Evolutionary conservation across 2,113 vertebrate species (phyloP).

Genomic region (Rhea pennata): DNA sequence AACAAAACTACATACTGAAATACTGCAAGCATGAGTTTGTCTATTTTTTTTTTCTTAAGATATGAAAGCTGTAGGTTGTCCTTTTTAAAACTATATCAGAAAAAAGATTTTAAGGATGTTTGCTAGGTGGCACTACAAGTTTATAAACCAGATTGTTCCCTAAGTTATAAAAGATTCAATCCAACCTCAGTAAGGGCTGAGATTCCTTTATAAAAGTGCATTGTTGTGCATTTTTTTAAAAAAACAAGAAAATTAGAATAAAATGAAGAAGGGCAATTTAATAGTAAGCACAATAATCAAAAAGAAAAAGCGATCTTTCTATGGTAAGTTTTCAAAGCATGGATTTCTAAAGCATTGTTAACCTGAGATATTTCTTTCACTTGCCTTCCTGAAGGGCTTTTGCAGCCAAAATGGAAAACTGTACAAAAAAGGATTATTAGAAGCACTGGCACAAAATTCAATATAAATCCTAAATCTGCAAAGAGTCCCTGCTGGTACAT

Average conservation of each 20-base stretch:
- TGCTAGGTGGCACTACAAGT: slow-evolving; percentile 72
- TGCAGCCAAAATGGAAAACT: background rate
- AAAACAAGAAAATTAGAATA: background rate
- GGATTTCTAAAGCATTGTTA: background rate
- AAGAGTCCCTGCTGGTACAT: background rate
- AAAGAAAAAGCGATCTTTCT: background rate
- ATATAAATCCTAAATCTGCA: background rate
- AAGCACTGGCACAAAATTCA: background rate
- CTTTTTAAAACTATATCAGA: background rate
- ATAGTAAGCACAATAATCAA: background rate
- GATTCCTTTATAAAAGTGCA: background rate
- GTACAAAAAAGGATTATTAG: background rate
- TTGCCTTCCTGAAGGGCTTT: background rate
- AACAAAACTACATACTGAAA: background rate
- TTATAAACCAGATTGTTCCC: slow-evolving; percentile 9
- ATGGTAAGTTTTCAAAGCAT: background rate
- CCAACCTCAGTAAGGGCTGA: background rate
- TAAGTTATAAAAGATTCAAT: background rate
- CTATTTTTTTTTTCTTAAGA: background rate
- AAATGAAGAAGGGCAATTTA: background rate
- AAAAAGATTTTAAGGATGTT: background rate
- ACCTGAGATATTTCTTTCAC: background rate
- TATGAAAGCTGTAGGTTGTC: background rate
- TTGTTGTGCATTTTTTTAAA: background rate
- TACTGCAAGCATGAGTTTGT: background rate